phyloP scores from a whole-genome alignment of 2,113 vertebrate genomes.

The Ifrita kowaldi region DNA sequence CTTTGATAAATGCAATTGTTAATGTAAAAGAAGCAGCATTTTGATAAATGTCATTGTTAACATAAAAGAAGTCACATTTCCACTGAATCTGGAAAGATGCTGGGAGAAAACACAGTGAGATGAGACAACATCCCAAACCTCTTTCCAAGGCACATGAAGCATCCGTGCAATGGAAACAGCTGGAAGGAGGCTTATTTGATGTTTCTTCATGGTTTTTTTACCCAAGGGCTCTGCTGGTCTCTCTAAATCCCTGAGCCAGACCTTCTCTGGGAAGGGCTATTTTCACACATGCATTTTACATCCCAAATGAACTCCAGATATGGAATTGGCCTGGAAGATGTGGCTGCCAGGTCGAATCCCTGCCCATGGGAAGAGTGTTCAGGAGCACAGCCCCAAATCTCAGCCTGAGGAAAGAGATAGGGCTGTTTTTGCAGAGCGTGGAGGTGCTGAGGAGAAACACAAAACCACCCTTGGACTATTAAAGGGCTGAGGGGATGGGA shows the following conservation, averaged over 20 bases:
- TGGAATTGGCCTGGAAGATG: neutral
- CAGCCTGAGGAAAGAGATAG: fast-evolving
- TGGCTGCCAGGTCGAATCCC: neutral
- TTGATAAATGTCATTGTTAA: slow-evolving; percentile 20
- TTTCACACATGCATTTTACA: neutral
- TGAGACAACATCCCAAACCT: neutral
- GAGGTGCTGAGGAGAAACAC: neutral
- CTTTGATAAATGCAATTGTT: slow-evolving; percentile 40
- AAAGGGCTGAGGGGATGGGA: neutral
- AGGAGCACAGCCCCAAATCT: neutral
- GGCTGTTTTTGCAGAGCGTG: fast-evolving
- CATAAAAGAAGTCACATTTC: neutral
- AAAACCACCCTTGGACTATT: neutral
- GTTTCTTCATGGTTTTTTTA: neutral
- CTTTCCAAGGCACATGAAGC: neutral
- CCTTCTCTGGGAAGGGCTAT: neutral
- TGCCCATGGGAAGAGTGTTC: neutral
- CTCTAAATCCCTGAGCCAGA: neutral
- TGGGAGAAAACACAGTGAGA: neutral
- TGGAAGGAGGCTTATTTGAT: neutral
- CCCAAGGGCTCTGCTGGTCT: neutral
- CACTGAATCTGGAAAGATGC: neutral
- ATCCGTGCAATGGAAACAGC: neutral
- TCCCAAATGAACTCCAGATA: neutral
- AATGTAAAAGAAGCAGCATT: neutral